Evolutionary conservation across 2,888 invertebrate genomes (phyloP).

Genomic region (Brachynemurus nebulosus): DNA sequence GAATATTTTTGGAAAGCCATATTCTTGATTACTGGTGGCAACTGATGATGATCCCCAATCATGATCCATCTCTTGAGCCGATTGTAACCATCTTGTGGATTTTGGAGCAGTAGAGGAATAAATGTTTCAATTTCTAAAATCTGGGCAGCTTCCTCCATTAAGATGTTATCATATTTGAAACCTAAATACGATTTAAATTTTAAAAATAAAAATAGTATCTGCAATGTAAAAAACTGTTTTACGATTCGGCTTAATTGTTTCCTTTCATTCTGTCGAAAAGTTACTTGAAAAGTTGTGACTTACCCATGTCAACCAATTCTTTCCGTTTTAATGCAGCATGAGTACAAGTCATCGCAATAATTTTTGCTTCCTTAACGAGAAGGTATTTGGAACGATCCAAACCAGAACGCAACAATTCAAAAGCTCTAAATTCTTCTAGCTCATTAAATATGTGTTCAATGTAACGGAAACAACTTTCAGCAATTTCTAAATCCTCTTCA

Average conservation of each 20-base stretch:
- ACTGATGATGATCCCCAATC: slow-evolving; percentile 99
- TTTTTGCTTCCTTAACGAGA: slow-evolving; percentile 95
- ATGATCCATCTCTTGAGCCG: slow-evolving; percentile 98
- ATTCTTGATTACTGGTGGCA: slow-evolving; percentile 98
- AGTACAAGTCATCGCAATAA: slow-evolving; percentile 99
- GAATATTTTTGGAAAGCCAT: slow-evolving; percentile 99
- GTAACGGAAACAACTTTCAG: slow-evolving; percentile 87
- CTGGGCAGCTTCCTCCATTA: slow-evolving; percentile 99
- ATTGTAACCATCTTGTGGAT: slow-evolving; percentile 92
- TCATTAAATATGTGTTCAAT: slow-evolving; percentile 93
- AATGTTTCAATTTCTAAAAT: slow-evolving; percentile 99
- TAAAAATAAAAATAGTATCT: neutral
- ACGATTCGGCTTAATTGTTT: too few relatives aligned
- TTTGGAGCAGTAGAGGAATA: slow-evolving; percentile 94
- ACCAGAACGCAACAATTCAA: slow-evolving; percentile 90
- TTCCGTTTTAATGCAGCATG: slow-evolving; percentile 95
- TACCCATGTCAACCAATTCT: slow-evolving; percentile 86
- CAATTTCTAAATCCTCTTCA: slow-evolving; percentile 75
- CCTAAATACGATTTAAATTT: slow-evolving; percentile 31
- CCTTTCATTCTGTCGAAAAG: too few relatives aligned
- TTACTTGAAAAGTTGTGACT: too few relatives aligned
- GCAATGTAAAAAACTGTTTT: neutral
- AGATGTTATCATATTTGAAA: slow-evolving; percentile 95
- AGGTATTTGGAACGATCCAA: slow-evolving; percentile 92
- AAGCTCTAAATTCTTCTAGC: slow-evolving; percentile 94